Conservation (phyloP, 2,113 vertebrate species). For the Conger conger region DNA sequence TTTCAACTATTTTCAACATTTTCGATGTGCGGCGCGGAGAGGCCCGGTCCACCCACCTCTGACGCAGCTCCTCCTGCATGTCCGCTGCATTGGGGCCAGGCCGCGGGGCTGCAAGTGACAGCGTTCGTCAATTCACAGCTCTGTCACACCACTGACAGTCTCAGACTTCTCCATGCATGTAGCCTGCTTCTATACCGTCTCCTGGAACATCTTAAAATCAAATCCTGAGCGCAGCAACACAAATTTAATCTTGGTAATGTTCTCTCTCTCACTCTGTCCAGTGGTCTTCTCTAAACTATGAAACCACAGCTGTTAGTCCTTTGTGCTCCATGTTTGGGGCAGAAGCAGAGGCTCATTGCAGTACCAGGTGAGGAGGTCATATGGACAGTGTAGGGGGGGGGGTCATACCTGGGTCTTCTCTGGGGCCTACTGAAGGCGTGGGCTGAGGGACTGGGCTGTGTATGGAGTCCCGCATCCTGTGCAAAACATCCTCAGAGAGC, state of each 20-base stretch:
- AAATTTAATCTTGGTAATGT: not conserved
- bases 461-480: constrained; percentile 60
- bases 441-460: constrained; percentile 39
- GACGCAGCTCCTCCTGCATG: constrained; percentile 75
- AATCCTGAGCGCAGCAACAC: not conserved
- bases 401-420: constrained; percentile 50
- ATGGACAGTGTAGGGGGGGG: not conserved
- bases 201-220: not conserved
- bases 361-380: not conserved
- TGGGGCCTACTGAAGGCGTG: constrained; percentile 33
- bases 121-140: not conserved
- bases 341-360: not conserved
- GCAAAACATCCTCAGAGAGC: constrained; percentile 67
- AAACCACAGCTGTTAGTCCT: not conserved
- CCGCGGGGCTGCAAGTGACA: constrained; percentile 48
- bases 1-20: not conserved
- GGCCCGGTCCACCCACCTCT: constrained; percentile 68
- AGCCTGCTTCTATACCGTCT: not conserved
- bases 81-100: constrained; percentile 53
- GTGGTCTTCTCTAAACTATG: not conserved
- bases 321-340: not conserved
- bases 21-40: not conserved
- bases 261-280: not conserved
- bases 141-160: not conserved
- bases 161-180: not conserved